Evolutionary conservation across 2,797 vertebrate species (phyloP).

Genomic region (Tokudaia muenninki): DNA sequence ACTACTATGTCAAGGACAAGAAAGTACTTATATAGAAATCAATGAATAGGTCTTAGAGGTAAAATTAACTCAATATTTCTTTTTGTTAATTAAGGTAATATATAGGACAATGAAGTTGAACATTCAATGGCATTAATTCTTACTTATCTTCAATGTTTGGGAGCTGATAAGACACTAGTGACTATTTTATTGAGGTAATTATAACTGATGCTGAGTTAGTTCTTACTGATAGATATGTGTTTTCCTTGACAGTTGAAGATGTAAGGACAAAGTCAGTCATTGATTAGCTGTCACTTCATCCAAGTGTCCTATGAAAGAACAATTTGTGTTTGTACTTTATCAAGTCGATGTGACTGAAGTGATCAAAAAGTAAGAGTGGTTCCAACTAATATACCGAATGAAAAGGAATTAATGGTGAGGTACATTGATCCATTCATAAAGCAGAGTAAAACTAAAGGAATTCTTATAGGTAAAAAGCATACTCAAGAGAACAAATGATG

Average conservation of each 20-base stretch:
- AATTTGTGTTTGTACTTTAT: conserved; percentile 62
- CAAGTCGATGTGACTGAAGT: conserved; percentile 52
- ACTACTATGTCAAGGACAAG: conserved; percentile 70
- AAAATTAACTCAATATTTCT: conserved; percentile 69
- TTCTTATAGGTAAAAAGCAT: background rate
- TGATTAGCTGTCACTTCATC: conserved; percentile 83
- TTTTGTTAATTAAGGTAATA: conserved; percentile 69
- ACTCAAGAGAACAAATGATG: background rate
- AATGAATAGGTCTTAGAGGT: conserved; percentile 60
- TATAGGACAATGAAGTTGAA: background rate
- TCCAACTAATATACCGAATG: conserved; percentile 32
- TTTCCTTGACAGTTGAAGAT: conserved; percentile 75
- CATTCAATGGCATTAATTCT: background rate
- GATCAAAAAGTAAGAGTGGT: background rate
- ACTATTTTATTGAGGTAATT: conserved; percentile 59
- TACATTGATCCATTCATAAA: background rate
- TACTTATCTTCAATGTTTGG: conserved; percentile 13
- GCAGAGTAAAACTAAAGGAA: background rate
- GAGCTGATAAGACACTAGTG: background rate
- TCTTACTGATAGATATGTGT: conserved; percentile 70
- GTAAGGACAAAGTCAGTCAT: conserved; percentile 76
- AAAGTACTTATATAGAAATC: conserved; percentile 70
- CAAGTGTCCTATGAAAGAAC: conserved; percentile 47
- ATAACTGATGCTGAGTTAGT: conserved; percentile 60
- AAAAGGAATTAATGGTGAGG: conserved; percentile 28